phyloP scores from a whole-genome alignment of 2,797 vertebrate species.

The Diceros bicornis region DNA sequence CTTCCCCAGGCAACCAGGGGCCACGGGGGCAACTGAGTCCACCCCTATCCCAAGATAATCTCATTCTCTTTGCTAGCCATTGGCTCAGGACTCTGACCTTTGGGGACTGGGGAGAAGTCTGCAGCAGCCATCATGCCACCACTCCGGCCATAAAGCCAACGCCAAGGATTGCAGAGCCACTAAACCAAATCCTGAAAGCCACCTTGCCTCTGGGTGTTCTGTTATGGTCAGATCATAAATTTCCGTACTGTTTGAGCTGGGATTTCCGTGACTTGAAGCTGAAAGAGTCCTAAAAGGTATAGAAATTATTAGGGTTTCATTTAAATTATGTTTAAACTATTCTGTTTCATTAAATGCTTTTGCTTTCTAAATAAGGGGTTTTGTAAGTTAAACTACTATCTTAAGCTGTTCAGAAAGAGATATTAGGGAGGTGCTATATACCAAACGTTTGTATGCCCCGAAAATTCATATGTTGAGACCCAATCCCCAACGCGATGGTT shows the following conservation, averaged over 20 bases:
- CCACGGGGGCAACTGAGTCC: neutral
- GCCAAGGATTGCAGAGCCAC: neutral
- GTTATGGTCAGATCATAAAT: neutral
- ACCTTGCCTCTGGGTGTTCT: neutral
- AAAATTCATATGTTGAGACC: neutral
- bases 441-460: neutral
- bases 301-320: neutral
- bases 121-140: too few relatives aligned
- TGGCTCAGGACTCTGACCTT: neutral
- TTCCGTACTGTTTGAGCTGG: neutral
- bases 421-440: neutral
- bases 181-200: neutral
- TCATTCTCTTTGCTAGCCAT: neutral
- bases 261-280: neutral
- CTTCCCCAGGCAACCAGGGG: neutral
- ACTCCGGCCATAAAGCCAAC: neutral
- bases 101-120: neutral
- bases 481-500: neutral
- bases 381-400: neutral
- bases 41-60: neutral
- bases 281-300: neutral
- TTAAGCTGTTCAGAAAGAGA: neutral
- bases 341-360: neutral
- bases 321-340: neutral
- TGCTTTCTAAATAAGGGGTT: neutral